These are phyloP conservation scores for Meloe dianella DNA, from an alignment of 2,888 invertebrate genomes.

Conservation along the genomic window DNA sequence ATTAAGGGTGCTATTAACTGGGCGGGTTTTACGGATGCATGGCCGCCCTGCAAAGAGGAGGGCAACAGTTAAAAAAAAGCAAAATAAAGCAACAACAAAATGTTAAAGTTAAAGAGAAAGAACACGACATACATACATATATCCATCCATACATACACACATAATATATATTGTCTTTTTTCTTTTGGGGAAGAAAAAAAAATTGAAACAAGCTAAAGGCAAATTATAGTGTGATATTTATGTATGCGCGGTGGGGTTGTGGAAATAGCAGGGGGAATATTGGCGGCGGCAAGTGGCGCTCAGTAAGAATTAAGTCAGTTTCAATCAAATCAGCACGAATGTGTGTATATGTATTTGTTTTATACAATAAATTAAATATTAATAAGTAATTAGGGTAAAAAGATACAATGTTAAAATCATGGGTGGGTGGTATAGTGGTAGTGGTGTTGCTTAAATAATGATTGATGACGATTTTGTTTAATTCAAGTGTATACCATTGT, in stretches of 20 bases:
- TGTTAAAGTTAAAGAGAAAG: constrained; percentile 5
- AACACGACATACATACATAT: constrained; percentile 19
- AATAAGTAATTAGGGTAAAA: no score
- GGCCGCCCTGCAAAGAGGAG: constrained; percentile 61
- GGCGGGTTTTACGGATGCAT: constrained; percentile 62
- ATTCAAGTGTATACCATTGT: constrained; percentile 9
- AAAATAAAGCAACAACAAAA: constrained; percentile 51
- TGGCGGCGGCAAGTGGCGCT: constrained; percentile 54
- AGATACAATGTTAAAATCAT: neutral
- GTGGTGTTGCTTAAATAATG: neutral
- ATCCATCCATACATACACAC: constrained; percentile 30
- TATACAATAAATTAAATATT: constrained; percentile 29
- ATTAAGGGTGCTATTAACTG: constrained; percentile 62
- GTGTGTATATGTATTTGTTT: constrained; percentile 52
- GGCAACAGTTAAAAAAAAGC: constrained; percentile 58
- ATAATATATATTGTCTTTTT: neutral
- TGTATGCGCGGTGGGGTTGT: constrained; percentile 58
- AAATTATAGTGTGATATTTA: constrained; percentile 60
- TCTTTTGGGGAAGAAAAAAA: neutral
- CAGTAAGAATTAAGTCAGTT: constrained; percentile 59
- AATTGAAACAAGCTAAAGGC: constrained; percentile 33
- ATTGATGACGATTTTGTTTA: neutral
- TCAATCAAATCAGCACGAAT: constrained; percentile 61
- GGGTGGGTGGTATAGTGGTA: constrained; percentile 15
- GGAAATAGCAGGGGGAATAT: constrained; percentile 49